Base-by-base conservation (phyloP, 2,888 invertebrate species). In the Amiota minor region DNA sequence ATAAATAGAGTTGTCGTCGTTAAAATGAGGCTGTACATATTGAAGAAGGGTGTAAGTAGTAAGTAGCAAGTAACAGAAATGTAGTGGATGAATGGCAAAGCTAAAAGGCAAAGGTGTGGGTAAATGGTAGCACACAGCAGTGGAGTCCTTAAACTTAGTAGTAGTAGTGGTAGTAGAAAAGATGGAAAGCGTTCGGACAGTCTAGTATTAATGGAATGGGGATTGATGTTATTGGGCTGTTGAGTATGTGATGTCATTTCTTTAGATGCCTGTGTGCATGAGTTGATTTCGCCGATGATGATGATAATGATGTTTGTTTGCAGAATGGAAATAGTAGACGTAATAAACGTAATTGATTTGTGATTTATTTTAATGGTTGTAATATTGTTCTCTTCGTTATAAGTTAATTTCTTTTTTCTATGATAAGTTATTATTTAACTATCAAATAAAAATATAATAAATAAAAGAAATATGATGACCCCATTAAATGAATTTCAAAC, bases 261-360 rank as follows among this genome's bases (percentile, higher is more conserved):
- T 35, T 6, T 35, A 35, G 35, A 35, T 35, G 18, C 11, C 59
- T 59, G 59, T 59, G 59, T 20, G 59, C 10, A 20, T 56, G 16
- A 56, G 56, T 59, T 72, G 73, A 16, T 45, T 45, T 45, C 20
- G 12, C 47, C 64, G 64, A 9, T 10, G 47, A 61, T 23, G 69
- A 35, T 49, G 64, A 12, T 35, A 68, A 56, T 20, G 70, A 16
- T 45, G 67, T 73, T 70, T 64, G 23, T 82, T 82, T 82, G 80
- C 80, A 83, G 83, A 86, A 84, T 83, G 84, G 72, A 82, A 84
- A 81, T 86, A 82, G 80, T 76, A 82, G 82, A 84, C 84, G 81
- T 81, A 83, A 86, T 84, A 87, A 83, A 77, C 80, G 88, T 88
- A 88, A 88, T 88, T 88, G 89, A 88, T 88, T 88, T 88, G 88